Percentiles rank a stretch among this genome's conserved stretches.
phyloP scores from a whole-genome alignment of 2,888 invertebrate genomes.

The Aspidiotus rigidus region DNA sequence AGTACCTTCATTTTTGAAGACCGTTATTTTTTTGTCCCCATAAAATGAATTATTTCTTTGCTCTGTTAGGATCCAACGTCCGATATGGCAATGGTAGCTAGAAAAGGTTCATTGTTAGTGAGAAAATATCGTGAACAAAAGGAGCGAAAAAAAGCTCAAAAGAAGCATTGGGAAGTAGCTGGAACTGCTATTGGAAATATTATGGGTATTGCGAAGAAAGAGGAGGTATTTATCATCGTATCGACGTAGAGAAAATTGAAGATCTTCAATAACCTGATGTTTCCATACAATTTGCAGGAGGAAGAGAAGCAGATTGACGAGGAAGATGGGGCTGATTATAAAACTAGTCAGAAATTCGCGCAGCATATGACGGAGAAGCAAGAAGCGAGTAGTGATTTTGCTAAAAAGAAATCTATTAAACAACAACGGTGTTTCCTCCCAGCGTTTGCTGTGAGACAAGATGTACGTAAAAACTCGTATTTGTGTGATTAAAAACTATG shows the following conservation, averaged over 20 bases:
- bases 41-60: not conserved
- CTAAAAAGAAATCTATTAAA: conserved; percentile 68
- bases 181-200: conserved; percentile 94
- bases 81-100: conserved; percentile 91
- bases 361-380: conserved; percentile 68
- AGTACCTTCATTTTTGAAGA: conserved; percentile 26
- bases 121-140: conserved; percentile 88
- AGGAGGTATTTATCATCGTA: conserved; percentile 48
- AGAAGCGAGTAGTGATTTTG: conserved; percentile 70
- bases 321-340: conserved; percentile 73
- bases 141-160: conserved; percentile 91
- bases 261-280: conserved; percentile 3
- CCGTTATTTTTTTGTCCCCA: not conserved
- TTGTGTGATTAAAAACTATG: not conserved
- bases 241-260: not conserved
- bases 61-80: conserved; percentile 70
- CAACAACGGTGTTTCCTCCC: conserved; percentile 89
- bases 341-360: conserved; percentile 91
- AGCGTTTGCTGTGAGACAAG: conserved; percentile 89
- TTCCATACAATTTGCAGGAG: conserved; percentile 33
- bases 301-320: conserved; percentile 49
- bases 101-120: conserved; percentile 88
- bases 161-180: conserved; percentile 97
- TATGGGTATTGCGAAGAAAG: conserved; percentile 79
- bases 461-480: conserved; percentile 44